Conservation (phyloP, 2,113 vertebrate species). For the Actenoides lindsayi region DNA sequence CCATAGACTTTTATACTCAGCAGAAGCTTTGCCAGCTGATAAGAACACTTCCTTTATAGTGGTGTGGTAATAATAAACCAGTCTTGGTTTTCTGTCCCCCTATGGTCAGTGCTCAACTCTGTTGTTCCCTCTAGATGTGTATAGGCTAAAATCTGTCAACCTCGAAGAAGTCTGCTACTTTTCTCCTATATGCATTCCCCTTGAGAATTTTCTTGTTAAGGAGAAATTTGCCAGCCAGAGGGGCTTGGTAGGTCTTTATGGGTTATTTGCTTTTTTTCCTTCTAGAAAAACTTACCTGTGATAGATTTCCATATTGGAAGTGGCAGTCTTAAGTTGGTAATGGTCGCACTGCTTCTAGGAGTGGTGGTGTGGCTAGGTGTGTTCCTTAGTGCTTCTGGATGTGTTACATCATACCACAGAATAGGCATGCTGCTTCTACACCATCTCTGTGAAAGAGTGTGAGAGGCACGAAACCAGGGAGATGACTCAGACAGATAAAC, state of each 20-base stretch:
- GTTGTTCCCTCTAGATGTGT: not conserved
- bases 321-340: not conserved
- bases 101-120: not conserved
- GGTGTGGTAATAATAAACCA: constrained; percentile 39
- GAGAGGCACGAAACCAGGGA: not conserved
- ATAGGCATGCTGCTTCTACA: fast-evolving
- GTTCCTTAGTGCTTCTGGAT: not conserved
- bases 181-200: not conserved
- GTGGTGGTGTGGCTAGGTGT: not conserved
- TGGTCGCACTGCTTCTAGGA: not conserved
- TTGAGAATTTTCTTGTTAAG: not conserved
- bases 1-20: constrained; percentile 32
- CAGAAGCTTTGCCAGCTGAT: constrained; percentile 67
- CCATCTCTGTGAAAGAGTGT: fast-evolving
- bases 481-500: not conserved
- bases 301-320: not conserved
- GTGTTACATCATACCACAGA: not conserved
- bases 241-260: not conserved
- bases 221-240: constrained; percentile 1
- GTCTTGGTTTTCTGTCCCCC: not conserved
- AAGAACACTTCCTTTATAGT: constrained; percentile 57
- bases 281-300: not conserved
- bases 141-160: not conserved
- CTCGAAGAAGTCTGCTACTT: not conserved
- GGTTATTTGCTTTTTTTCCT: not conserved